Percentiles rank a stretch among this genome's conserved stretches.
Conservation (phyloP, 1,140 invertebrate genomes). For the Nasonia vitripennis region DNA sequence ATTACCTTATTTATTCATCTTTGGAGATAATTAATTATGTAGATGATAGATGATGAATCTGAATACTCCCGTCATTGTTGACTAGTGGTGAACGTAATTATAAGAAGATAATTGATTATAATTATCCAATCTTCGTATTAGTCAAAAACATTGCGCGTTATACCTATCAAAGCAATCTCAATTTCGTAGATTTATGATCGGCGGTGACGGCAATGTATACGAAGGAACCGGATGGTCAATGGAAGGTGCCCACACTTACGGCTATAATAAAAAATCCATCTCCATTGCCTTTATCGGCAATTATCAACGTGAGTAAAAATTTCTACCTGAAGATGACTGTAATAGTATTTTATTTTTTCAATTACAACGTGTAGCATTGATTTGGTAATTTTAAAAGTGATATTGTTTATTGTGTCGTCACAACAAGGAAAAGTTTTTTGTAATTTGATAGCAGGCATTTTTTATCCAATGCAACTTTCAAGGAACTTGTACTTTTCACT, state of each 20-base stretch:
- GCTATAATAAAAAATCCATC: slow-evolving; percentile 73
- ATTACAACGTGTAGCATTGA: no score
- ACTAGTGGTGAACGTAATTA: neutral
- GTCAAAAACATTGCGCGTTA: no score
- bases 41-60: neutral
- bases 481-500: neutral
- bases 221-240: slow-evolving; percentile 77
- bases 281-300: slow-evolving; percentile 76
- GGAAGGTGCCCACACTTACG: slow-evolving; percentile 72
- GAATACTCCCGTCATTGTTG: neutral
- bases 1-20: neutral
- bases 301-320: slow-evolving; percentile 64
- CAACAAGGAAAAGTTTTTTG: slow-evolving; percentile 1
- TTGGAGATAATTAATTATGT: neutral
- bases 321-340: neutral
- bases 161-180: neutral
- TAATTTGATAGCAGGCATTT: neutral
- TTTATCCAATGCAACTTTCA: neutral
- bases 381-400: neutral
- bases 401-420: neutral
- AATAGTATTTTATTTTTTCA: neutral
- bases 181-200: slow-evolving; percentile 72
- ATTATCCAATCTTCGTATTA: neutral
- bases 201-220: slow-evolving; percentile 76
- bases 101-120: neutral